A percentile compares a stretch with the other conserved stretches of the same genome.
phyloP scores from a whole-genome alignment of 2,797 vertebrate species.

The Oryzias sinensis region DNA sequence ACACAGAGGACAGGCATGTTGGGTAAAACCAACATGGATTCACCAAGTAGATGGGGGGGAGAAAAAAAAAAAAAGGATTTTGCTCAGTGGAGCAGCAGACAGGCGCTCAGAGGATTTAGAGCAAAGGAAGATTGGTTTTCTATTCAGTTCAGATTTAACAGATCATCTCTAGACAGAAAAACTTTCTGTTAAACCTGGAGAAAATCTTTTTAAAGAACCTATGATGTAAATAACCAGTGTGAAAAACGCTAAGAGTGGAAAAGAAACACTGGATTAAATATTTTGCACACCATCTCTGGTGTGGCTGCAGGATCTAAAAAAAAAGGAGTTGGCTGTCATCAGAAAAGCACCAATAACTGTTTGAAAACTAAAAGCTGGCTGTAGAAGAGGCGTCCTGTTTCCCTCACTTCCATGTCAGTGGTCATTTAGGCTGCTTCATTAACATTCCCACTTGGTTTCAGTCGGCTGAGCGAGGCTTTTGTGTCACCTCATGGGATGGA shows the following conservation, averaged over 20 bases:
- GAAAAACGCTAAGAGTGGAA: constrained; percentile 3
- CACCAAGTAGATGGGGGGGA: constrained; percentile 39
- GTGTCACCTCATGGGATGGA: constrained; percentile 38
- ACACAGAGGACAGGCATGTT: constrained; percentile 2
- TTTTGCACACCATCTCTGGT: constrained; percentile 30
- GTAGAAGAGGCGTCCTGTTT: constrained; percentile 13
- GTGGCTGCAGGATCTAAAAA: constrained; percentile 28
- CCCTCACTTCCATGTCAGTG: constrained; percentile 54
- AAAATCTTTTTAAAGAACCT: not conserved
- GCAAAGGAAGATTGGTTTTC: constrained; percentile 43
- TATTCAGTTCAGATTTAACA: constrained; percentile 34
- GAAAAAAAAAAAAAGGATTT: constrained; percentile 24
- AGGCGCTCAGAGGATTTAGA: constrained; percentile 54
- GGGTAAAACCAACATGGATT: constrained; percentile 44
- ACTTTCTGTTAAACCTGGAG: too few species aligned
- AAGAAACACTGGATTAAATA: constrained; percentile 19
- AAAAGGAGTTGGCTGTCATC: constrained; percentile 47
- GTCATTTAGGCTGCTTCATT: constrained; percentile 71
- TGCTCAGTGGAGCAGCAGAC: constrained; percentile 36
- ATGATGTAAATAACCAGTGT: not conserved
- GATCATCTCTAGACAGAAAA: constrained; percentile 51
- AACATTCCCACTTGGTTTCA: constrained; percentile 67
- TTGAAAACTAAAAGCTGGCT: constrained; percentile 11
- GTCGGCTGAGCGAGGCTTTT: constrained; percentile 53
- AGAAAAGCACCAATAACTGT: constrained; percentile 14